A percentile compares a stretch with the other conserved stretches of the same genome.
Conservation (phyloP, 1,140 invertebrate species). For the Danaus melanippus region DNA sequence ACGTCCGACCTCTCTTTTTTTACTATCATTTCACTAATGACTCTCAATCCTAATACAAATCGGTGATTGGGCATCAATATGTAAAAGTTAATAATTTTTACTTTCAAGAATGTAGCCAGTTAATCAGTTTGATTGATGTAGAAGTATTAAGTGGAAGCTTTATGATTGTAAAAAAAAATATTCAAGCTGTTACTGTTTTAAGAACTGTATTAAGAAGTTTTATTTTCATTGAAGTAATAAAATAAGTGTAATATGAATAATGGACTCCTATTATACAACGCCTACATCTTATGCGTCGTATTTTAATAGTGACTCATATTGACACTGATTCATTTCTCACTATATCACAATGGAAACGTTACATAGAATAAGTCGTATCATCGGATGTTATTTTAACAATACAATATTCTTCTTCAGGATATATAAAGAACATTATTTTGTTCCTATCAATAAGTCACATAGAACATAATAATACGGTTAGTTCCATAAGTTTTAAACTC, state of each 20-base stretch:
- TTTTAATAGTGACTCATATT: slow-evolving; percentile 35
- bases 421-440: slow-evolving; percentile 16
- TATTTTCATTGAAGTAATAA: slow-evolving; percentile 55
- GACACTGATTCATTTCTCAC: slow-evolving; percentile 25
- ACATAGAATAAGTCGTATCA: slow-evolving; percentile 12
- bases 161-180: no score
- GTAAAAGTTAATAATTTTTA: neutral
- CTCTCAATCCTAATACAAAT: slow-evolving; percentile 2
- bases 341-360: slow-evolving; percentile 17
- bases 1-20: slow-evolving; percentile 18
- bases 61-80: neutral
- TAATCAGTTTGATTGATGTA: neutral
- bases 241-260: slow-evolving; percentile 58
- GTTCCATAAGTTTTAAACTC: slow-evolving; percentile 20
- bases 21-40: slow-evolving; percentile 9
- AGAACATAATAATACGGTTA: slow-evolving; percentile 16
- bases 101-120: neutral
- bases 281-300: slow-evolving; percentile 35
- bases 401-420: slow-evolving; percentile 19
- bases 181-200: neutral
- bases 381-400: slow-evolving; percentile 16
- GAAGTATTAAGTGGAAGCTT: neutral
- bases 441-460: slow-evolving; percentile 17
- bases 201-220: slow-evolving; percentile 13
- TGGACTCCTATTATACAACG: slow-evolving; percentile 39